These are phyloP conservation scores for Scopus umbretta DNA, from an alignment of 2,113 vertebrate genomes.

Conservation along the genomic window DNA sequence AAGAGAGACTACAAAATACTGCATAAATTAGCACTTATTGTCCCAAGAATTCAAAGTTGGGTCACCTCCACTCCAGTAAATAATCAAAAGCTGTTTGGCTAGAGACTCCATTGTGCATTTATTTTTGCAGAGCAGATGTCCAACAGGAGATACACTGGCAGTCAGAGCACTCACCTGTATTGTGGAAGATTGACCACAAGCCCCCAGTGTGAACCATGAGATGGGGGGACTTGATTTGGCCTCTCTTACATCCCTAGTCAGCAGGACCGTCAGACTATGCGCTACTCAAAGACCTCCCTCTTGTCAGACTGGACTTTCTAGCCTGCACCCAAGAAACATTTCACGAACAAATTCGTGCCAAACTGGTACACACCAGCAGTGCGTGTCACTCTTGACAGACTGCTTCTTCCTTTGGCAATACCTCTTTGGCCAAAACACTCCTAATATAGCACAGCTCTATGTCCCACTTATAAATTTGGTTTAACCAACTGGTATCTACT, in stretches of 20 bases:
- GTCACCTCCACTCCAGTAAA: background rate
- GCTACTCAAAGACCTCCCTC: background rate
- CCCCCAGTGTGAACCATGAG: rapidly evolving
- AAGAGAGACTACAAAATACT: background rate
- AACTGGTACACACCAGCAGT: background rate
- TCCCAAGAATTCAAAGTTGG: background rate
- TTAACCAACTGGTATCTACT: background rate
- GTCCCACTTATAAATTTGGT: background rate
- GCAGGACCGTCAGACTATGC: background rate
- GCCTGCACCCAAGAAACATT: background rate
- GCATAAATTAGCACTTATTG: background rate
- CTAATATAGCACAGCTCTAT: background rate
- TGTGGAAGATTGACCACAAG: background rate
- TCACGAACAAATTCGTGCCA: background rate
- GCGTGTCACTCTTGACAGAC: background rate
- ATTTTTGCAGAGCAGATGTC: background rate
- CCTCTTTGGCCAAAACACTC: background rate
- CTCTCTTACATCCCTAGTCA: background rate
- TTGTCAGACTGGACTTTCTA: background rate
- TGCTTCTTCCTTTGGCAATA: background rate
- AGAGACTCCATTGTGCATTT: background rate
- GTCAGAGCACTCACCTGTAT: background rate
- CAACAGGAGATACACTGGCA: background rate
- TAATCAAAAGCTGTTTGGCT: background rate
- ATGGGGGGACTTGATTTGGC: background rate